These are phyloP conservation scores for Lepilemur ruficaudatus DNA, from an alignment of 2,797 vertebrate species.

Conservation along the genomic window DNA sequence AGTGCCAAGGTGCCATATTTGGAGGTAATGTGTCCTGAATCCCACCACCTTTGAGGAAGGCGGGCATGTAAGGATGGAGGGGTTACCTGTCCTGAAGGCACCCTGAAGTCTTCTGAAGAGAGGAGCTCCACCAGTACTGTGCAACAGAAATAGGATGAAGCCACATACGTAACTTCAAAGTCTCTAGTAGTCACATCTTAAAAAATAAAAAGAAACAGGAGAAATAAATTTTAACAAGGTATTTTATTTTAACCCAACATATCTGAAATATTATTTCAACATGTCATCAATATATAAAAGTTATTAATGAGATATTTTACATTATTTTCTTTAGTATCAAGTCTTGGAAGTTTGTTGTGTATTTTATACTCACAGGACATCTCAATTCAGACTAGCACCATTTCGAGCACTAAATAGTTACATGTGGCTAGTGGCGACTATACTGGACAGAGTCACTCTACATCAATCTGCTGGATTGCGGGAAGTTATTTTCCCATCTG, in stretches of 20 bases:
- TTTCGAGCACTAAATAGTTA: background rate
- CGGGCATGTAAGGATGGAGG: background rate
- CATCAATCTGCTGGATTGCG: background rate
- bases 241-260: constrained; percentile 12
- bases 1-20: background rate
- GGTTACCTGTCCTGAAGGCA: background rate
- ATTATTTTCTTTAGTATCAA: background rate
- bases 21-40: too few species aligned
- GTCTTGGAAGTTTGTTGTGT: background rate
- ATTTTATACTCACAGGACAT: background rate
- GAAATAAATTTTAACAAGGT: constrained; percentile 21
- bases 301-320: background rate
- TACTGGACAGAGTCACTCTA: background rate
- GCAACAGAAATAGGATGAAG: background rate
- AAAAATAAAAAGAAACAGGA: background rate
- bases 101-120: background rate
- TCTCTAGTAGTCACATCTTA: background rate
- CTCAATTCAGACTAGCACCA: background rate
- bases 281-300: background rate
- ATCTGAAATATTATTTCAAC: background rate
- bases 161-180: background rate
- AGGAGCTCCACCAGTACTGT: background rate
- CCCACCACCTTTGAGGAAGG: background rate
- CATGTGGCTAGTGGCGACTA: background rate
- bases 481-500: background rate